Percentiles rank a stretch among this genome's conserved stretches.
phyloP scores from a whole-genome alignment of 2,113 vertebrate species.

The Sterna hirundo region DNA sequence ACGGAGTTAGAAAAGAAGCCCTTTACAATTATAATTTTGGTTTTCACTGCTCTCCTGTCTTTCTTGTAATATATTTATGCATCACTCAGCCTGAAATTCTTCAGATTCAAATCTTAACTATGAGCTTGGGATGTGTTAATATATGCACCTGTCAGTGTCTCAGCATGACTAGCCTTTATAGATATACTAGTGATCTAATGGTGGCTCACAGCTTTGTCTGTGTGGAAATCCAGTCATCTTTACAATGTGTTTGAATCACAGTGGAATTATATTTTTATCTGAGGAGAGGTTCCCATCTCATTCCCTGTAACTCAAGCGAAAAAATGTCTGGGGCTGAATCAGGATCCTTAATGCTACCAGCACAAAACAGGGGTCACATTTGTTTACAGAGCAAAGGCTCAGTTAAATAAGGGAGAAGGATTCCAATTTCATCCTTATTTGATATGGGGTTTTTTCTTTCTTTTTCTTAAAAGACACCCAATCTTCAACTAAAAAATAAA shows the following conservation, averaged over 20 bases:
- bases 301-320: not conserved
- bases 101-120: conserved; percentile 25
- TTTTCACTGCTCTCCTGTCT: not conserved
- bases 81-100: not conserved
- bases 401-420: not conserved
- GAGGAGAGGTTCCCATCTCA: not conserved
- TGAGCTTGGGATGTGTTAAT: conserved; percentile 23
- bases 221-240: not conserved
- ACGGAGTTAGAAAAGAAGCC: not conserved
- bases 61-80: conserved; percentile 21
- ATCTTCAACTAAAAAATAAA: not conserved
- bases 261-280: not conserved
- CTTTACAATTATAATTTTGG: not conserved
- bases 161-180: not conserved
- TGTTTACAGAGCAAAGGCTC: not conserved
- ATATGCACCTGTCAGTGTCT: conserved; percentile 18
- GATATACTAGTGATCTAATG: not conserved
- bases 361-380: not conserved
- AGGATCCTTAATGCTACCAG: not conserved
- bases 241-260: conserved; percentile 9
- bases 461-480: not conserved
- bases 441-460: not conserved
- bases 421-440: conserved; percentile 37
- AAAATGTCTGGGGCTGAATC: not conserved
- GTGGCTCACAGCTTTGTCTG: not conserved